phyloP scores from a whole-genome alignment of 2,113 vertebrate genomes.

The Perca fluviatilis region DNA sequence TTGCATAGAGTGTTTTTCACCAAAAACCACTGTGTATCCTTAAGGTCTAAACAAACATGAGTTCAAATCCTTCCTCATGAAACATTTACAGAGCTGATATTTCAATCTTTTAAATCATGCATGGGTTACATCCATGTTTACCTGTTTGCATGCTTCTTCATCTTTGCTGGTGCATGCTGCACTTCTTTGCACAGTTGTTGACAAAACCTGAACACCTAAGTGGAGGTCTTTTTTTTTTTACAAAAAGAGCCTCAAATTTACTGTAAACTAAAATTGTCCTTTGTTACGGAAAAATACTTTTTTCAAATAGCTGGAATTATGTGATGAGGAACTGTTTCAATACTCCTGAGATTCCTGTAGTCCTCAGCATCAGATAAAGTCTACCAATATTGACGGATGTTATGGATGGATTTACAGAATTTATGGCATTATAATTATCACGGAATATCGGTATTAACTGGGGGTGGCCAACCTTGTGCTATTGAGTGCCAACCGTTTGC shows the following conservation, averaged over 20 bases:
- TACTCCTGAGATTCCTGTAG: not conserved
- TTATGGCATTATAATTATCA: not conserved
- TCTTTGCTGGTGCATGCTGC: not conserved
- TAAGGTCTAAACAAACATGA: not conserved
- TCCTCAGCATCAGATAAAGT: not conserved
- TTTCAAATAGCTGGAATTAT: conserved; percentile 14
- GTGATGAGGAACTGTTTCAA: not conserved
- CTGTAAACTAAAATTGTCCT: not conserved
- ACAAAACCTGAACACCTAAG: not conserved
- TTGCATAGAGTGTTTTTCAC: not conserved
- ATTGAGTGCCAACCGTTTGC: not conserved
- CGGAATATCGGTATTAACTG: not conserved
- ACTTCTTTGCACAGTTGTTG: not conserved
- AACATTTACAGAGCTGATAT: not conserved
- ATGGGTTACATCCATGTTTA: not conserved
- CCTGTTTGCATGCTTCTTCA: not conserved
- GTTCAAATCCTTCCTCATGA: not conserved
- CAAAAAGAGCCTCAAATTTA: not conserved
- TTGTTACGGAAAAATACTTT: not conserved
- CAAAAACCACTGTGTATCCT: not conserved
- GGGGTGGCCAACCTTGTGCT: not conserved
- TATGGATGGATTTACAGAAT: not conserved
- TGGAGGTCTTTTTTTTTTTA: not conserved
- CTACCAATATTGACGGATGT: not conserved
- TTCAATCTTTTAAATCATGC: not conserved